Evolutionary conservation across 2,888 invertebrate genomes (phyloP), one percentile per base, ranked within the genome.

Genomic region (Limnephilus auricula): DNA sequence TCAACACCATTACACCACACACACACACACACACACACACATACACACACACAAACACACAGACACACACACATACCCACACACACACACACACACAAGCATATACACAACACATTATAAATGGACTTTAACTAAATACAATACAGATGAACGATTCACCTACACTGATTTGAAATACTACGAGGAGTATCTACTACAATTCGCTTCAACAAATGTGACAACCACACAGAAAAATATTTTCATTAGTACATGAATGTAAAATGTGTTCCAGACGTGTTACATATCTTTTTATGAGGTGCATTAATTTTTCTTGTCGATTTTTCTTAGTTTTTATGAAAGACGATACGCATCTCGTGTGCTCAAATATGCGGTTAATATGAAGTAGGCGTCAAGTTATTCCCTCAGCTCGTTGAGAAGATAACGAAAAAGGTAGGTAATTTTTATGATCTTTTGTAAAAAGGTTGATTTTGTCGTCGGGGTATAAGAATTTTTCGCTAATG

Each of bases 361-460:
- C 86, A 86, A 86, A 86, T 86, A 86, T 86, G 86, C 86, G 86
- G 86, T 86, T 86, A 86, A 86, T 45, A 65, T 45, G 86, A 86
- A 50, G 86, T 45, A 86, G 86, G 86, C 86, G 86, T 86, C 31
- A 86, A 45, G 86, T 86, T 86, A 86, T 40, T 86, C 50, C 86
- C 25, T 45, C 86, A 50, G 65, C 30, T 50, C 65, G 65, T 65
- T n/a, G 65, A 65, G 25, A 50, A n/a, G 86, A 65, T 45, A 50
- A 82, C 34, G 82, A 15, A 82, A 82, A 31, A 15, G 40, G 86
- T 1, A 30, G 31, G 31, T 40, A 45, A 86, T 50, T 50, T 86
- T 86, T 2, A 45, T 5, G 86, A 25, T 13, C 1, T 18, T 18
- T 30, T 30, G 86, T 45, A 30, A 45, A 86, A 86, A 50, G 31